Percentiles rank a stretch among this genome's conserved stretches.
phyloP scores from a whole-genome alignment of 2,888 invertebrate species.

The Cephus pygmeus region DNA sequence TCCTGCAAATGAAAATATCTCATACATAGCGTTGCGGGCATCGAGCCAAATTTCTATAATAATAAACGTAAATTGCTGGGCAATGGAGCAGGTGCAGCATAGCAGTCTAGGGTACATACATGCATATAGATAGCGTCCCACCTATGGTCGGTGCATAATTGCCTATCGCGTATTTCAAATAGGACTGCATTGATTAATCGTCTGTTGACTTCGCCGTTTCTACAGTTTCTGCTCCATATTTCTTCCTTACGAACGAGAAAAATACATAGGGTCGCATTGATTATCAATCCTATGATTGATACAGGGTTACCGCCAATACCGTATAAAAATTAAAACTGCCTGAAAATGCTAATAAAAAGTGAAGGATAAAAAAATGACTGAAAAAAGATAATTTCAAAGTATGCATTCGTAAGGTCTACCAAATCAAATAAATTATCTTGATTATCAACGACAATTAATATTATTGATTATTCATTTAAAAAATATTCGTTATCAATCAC shows the following conservation, averaged over 20 bases:
- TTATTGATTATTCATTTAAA: no score
- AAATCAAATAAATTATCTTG: neutral
- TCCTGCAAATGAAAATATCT: slow-evolving; percentile 1
- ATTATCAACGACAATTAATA: neutral
- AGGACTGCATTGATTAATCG: neutral
- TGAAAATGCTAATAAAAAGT: neutral
- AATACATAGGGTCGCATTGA: neutral
- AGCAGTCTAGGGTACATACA: neutral
- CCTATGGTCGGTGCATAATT: neutral
- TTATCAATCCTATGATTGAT: neutral
- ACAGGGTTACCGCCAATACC: neutral
- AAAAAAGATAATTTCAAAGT: neutral
- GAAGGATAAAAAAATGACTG: no score
- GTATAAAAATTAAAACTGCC: neutral
- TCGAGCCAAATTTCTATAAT: slow-evolving; percentile 5
- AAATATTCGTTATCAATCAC: no score
- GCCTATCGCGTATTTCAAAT: neutral
- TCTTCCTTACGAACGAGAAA: neutral
- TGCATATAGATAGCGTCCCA: neutral
- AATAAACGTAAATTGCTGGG: slow-evolving; percentile 4
- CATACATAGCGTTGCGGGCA: slow-evolving; percentile 1
- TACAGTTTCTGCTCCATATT: neutral
- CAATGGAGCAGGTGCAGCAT: slow-evolving; percentile 4
- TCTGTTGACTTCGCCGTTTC: neutral
- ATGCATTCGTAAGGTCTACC: neutral